Conservation (phyloP, 2,797 vertebrate species). For the Pogoniulus pusillus region DNA sequence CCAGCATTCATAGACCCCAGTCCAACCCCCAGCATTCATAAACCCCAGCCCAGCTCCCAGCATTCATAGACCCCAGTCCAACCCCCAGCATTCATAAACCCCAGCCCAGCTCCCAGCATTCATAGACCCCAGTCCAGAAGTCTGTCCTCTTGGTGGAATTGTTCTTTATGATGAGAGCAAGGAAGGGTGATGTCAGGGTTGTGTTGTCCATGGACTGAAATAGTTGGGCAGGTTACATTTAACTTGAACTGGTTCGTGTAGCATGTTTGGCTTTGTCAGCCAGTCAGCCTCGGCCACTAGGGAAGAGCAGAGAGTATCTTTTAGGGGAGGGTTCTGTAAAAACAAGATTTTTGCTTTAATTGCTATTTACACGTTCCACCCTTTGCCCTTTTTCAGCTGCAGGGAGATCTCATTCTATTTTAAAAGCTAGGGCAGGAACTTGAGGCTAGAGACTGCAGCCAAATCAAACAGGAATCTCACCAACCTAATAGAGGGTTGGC, state of each 20-base stretch:
- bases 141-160: too few relatives aligned
- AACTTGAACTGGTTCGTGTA: background rate
- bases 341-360: constrained; percentile 17
- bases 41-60: too few relatives aligned
- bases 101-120: background rate
- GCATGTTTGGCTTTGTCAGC: background rate
- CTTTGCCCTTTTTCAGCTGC: constrained; percentile 32
- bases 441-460: background rate
- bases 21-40: background rate
- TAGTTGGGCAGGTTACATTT: background rate
- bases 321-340: background rate
- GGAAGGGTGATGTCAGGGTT: background rate
- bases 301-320: constrained; percentile 1
- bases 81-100: background rate
- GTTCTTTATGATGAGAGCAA: background rate
- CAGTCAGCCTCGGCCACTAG: background rate
- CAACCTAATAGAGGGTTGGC: constrained; percentile 13
- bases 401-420: constrained; percentile 41
- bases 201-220: background rate
- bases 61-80: too few relatives aligned
- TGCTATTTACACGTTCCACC: background rate
- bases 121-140: too few relatives aligned
- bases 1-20: background rate
- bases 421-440: constrained; percentile 40
- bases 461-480: constrained; percentile 52